Percentiles rank a stretch among this genome's conserved stretches.
Evolutionary conservation across 2,797 vertebrate species (phyloP).

Genomic region (Sternarchorhynchus goeldii): DNA sequence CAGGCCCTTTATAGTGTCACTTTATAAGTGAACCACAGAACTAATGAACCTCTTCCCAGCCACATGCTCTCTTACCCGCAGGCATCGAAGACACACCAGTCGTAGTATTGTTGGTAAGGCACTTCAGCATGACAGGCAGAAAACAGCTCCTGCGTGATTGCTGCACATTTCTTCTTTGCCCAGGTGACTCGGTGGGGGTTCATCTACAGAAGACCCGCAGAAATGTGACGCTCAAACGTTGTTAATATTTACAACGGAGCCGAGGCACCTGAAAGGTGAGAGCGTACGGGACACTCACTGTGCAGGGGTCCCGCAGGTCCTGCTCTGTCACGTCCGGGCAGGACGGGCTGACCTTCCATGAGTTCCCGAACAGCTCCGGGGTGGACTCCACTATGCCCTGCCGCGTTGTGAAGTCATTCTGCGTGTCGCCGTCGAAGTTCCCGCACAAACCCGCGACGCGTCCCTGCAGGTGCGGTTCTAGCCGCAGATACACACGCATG

Average conservation of each 20-base stretch:
- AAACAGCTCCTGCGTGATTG: slow-evolving; percentile 80
- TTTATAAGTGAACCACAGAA: neutral
- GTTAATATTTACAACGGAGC: neutral
- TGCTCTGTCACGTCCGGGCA: slow-evolving; percentile 82
- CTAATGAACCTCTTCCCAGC: neutral
- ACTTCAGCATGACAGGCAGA: slow-evolving; percentile 78
- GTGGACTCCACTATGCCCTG: slow-evolving; percentile 88
- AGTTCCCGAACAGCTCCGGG: slow-evolving; percentile 85
- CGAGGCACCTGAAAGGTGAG: neutral
- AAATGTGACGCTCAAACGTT: too few relatives aligned
- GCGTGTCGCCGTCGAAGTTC: slow-evolving; percentile 88
- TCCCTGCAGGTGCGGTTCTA: slow-evolving; percentile 77
- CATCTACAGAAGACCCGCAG: slow-evolving; percentile 60
- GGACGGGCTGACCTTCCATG: slow-evolving; percentile 88
- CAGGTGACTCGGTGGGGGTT: slow-evolving; percentile 80
- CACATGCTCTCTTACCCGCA: slow-evolving; percentile 80
- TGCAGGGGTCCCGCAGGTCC: slow-evolving; percentile 82
- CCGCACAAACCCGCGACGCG: slow-evolving; percentile 84
- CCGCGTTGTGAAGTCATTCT: slow-evolving; percentile 85
- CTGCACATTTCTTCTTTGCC: slow-evolving; percentile 80
- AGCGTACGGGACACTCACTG: slow-evolving; percentile 62
- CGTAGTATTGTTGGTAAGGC: slow-evolving; percentile 83
- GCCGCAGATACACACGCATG: slow-evolving; percentile 83
- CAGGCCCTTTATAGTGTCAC: too few relatives aligned
- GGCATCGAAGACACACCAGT: slow-evolving; percentile 89